Percentiles rank a stretch among this genome's conserved stretches.
Evolutionary conservation across 2,113 vertebrate species (phyloP).

Genomic region (Prolemur simus): DNA sequence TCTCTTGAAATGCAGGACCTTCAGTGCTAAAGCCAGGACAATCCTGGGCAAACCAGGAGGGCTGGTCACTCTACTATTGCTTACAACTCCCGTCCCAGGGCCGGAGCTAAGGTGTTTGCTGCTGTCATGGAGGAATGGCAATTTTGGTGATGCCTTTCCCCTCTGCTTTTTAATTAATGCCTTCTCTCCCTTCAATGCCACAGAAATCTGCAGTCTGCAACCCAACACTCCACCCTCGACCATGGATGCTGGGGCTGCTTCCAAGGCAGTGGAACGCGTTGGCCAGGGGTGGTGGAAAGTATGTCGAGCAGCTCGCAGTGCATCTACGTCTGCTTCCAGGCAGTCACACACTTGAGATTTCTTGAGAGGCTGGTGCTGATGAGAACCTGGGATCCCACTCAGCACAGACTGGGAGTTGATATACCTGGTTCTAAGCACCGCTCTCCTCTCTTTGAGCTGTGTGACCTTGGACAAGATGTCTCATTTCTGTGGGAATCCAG

Average conservation of each 20-base stretch:
- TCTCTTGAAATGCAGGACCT: neutral
- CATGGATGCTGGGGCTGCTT: neutral
- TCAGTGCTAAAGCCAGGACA: neutral
- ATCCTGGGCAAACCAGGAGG: neutral
- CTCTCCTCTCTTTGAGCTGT: neutral
- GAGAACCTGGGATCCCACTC: neutral
- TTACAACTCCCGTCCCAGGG: neutral
- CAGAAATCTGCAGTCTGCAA: neutral
- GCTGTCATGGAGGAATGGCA: neutral
- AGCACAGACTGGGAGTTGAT: neutral
- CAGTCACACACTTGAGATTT: neutral
- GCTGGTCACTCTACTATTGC: too few relatives aligned
- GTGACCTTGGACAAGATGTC: neutral
- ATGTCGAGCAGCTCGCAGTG: neutral
- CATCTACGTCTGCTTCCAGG: neutral
- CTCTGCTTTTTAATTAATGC: neutral
- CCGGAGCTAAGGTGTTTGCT: neutral
- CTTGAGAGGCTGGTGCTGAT: neutral
- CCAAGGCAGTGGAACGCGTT: neutral
- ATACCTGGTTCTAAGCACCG: neutral
- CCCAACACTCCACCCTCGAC: neutral
- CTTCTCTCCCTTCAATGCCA: neutral
- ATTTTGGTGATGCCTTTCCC: neutral
- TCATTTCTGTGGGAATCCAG: neutral
- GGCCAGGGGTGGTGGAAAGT: neutral